Evolutionary conservation across 2,113 vertebrate species (phyloP), one percentile per base, ranked within the genome.

Genomic region (Cygnus buccinator): DNA sequence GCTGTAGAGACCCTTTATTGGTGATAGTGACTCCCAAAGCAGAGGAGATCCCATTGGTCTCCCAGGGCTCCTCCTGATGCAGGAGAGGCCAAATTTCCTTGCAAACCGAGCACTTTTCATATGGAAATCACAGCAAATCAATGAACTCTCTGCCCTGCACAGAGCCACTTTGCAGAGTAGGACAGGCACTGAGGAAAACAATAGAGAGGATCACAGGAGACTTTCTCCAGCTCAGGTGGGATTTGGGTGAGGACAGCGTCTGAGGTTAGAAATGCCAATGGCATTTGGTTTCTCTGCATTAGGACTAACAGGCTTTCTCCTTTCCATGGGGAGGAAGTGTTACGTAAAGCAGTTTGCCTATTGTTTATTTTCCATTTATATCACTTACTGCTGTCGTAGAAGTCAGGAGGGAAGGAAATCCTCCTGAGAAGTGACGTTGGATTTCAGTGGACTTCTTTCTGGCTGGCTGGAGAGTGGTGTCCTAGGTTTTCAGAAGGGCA

Each of bases 351-450:
- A n/a, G 37, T 70, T 91, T 89, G 58, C 17, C 71, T 89, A 1
- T 75, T 90, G 39, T 76, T 91, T 79, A 16, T 90, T 93, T 95
- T 94, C 55, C 81, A 59, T 84, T 95, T 88, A 13, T 54, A 31
- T 87, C 1, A 0, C 62, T 89, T 73, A 58, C 58, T 89, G 82
- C 63, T 86, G 61, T 92, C 8, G 0, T 72, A 70, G 90, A 87
- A 92, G n/a, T 83, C 43, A 52, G 35, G 83, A 90, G 58, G 89
- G 77, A 97, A 97, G 96, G 96, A 97, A 96, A 86, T 93, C 48
- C 70, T 85, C 48, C 10, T 31, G 72, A 91, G 71, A 52, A 82
- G 61, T 93, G 93, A 96, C 8, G 26, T 79, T 71, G 2, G 13
- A 4, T 67, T 39, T 77, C 6, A 8, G 8, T 11, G 39, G 41